phyloP scores from a whole-genome alignment of 2,113 vertebrate genomes.

The Speoplatyrhinus poulsoni region DNA sequence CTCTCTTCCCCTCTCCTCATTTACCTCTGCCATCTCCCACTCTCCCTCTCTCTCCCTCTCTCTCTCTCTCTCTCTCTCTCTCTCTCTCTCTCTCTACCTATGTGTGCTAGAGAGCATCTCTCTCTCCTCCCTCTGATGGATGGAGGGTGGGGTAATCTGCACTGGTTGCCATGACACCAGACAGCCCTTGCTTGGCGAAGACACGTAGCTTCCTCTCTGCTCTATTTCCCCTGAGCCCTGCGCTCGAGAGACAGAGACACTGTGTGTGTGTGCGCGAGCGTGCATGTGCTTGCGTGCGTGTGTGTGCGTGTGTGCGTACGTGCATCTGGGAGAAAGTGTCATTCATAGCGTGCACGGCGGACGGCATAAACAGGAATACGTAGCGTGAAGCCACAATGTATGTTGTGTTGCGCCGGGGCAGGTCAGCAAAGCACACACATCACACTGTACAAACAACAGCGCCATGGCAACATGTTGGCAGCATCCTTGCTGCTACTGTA shows the following conservation, averaged over 20 bases:
- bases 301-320: slow-evolving; percentile 33
- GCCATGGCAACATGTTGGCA: too few species aligned
- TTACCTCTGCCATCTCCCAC: neutral
- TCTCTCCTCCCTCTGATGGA: slow-evolving; percentile 51
- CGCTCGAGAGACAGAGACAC: slow-evolving; percentile 42
- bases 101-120: too few species aligned
- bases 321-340: slow-evolving; percentile 37
- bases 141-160: slow-evolving; percentile 88
- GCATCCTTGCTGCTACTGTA: too few species aligned
- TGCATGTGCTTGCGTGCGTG: slow-evolving; percentile 37
- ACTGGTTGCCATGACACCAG: slow-evolving; percentile 92
- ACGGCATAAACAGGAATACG: neutral
- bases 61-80: slow-evolving; percentile 5
- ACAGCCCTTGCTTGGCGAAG: slow-evolving; percentile 87
- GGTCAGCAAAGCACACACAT: too few species aligned
- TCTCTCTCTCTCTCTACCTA: slow-evolving; percentile 23
- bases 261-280: slow-evolving; percentile 30
- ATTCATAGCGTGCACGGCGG: slow-evolving; percentile 35
- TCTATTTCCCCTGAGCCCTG: slow-evolving; percentile 79
- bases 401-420: too few species aligned
- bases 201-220: slow-evolving; percentile 84
- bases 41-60: neutral
- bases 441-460: too few species aligned
- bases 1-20: neutral
- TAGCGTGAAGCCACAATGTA: too few species aligned